Conservation (phyloP, 2,888 invertebrate genomes). For the Laothoe populi region DNA sequence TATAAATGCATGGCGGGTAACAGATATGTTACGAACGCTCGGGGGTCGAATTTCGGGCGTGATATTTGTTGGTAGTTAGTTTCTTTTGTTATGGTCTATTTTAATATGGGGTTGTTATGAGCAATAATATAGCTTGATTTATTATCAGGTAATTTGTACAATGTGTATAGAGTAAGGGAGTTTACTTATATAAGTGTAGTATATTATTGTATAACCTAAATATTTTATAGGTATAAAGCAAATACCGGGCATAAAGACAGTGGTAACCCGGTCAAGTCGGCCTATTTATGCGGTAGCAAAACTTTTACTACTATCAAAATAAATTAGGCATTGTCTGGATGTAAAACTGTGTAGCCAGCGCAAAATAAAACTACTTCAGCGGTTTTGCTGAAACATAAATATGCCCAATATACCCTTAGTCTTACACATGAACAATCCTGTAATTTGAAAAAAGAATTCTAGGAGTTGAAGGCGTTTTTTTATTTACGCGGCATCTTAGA, state of each 20-base stretch:
- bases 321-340: too few species aligned
- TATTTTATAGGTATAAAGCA: too few species aligned
- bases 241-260: too few species aligned
- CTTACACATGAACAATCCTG: too few species aligned
- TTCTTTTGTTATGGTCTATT: constrained; percentile 15
- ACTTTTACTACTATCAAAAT: too few species aligned
- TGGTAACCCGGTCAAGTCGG: too few species aligned
- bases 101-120: constrained; percentile 18
- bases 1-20: constrained; percentile 47
- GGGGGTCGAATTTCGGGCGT: constrained; percentile 24
- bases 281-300: too few species aligned
- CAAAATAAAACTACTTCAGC: too few species aligned
- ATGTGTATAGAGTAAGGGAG: not conserved
- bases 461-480: not conserved
- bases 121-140: constrained; percentile 14
- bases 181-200: not conserved
- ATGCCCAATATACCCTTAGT: too few species aligned
- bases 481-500: not conserved
- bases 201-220: not conserved
- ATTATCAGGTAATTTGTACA: not conserved
- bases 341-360: too few species aligned
- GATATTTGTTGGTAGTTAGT: constrained; percentile 24
- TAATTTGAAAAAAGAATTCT: too few species aligned
- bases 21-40: constrained; percentile 45
- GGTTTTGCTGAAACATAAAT: too few species aligned